Conservation (phyloP, 2,113 vertebrate species). For the Phalacrocorax pelagicus region DNA sequence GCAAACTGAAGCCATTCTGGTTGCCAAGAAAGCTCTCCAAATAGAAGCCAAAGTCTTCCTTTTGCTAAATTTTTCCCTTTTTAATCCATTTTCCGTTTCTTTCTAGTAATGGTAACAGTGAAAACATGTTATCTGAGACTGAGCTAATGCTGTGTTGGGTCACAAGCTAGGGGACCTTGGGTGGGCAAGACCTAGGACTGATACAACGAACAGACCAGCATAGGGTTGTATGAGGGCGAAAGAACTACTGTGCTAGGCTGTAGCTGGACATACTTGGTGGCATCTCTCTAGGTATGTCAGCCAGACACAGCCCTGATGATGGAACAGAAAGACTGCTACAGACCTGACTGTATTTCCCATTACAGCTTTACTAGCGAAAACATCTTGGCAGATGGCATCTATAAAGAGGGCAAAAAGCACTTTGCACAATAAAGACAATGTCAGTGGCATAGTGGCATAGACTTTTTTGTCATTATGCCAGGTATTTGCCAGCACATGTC, state of each 20-base stretch:
- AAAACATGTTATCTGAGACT: not conserved
- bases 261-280: not conserved
- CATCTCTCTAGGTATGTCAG: not conserved
- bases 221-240: not conserved
- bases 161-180: not conserved
- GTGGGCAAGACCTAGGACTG: not conserved
- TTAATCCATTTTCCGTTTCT: not conserved
- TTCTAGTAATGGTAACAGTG: not conserved
- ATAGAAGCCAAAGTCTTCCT: not conserved
- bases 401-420: not conserved
- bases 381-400: not conserved
- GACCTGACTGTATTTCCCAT: not conserved
- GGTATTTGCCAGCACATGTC: not conserved
- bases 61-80: not conserved
- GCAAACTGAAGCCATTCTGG: not conserved
- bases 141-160: not conserved
- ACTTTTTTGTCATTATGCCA: not conserved
- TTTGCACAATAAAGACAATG: not conserved
- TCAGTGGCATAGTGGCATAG: not conserved
- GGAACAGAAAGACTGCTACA: not conserved
- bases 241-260: not conserved
- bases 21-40: not conserved
- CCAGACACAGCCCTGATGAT: not conserved
- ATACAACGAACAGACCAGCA: not conserved
- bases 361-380: not conserved